Evolutionary conservation across 2,888 invertebrate genomes (phyloP).

Genomic region (Listrodromus nycthemerus): DNA sequence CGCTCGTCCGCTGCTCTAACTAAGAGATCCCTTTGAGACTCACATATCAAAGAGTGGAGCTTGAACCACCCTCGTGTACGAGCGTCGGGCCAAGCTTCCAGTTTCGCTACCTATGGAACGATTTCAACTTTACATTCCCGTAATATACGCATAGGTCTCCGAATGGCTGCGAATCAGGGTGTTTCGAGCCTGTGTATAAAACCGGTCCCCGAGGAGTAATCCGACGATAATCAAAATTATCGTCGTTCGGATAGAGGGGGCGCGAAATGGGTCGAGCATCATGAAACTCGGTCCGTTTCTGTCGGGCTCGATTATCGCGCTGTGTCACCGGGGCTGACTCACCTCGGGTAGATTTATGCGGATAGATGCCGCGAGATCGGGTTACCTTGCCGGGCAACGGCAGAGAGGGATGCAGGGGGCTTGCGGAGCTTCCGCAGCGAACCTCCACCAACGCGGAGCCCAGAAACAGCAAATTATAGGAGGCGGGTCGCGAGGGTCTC

Average conservation of each 20-base stretch:
- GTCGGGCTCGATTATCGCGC: conserved; percentile 62
- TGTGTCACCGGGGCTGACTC: conserved; percentile 55
- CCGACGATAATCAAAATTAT: conserved; percentile 64
- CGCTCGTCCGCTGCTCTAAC: conserved; percentile 61
- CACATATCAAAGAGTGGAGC: conserved; percentile 68
- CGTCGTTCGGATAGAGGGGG: conserved; percentile 46
- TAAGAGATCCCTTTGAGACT: conserved; percentile 70
- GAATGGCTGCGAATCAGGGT: not conserved
- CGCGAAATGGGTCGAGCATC: conserved; percentile 21
- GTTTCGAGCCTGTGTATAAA: conserved; percentile 38
- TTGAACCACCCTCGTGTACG: conserved; percentile 60
- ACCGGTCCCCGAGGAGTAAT: conserved; percentile 51
- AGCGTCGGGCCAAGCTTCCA: conserved; percentile 30
- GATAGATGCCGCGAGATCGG: conserved; percentile 49
- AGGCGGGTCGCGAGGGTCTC: conserved; percentile 61
- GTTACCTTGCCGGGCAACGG: conserved; percentile 38
- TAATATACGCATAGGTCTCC: conserved; percentile 5
- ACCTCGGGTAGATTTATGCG: conserved; percentile 62
- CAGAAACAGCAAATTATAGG: conserved; percentile 65
- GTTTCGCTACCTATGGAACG: conserved; percentile 43
- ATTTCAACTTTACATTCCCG: conserved; percentile 59
- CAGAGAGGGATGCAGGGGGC: not conserved
- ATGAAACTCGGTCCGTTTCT: conserved; percentile 52
- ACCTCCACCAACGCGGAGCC: conserved; percentile 32
- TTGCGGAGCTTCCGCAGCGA: conserved; percentile 39